These are phyloP conservation scores for Salarias fasciatus DNA, from an alignment of 2,797 vertebrate species.

Conservation along the genomic window DNA sequence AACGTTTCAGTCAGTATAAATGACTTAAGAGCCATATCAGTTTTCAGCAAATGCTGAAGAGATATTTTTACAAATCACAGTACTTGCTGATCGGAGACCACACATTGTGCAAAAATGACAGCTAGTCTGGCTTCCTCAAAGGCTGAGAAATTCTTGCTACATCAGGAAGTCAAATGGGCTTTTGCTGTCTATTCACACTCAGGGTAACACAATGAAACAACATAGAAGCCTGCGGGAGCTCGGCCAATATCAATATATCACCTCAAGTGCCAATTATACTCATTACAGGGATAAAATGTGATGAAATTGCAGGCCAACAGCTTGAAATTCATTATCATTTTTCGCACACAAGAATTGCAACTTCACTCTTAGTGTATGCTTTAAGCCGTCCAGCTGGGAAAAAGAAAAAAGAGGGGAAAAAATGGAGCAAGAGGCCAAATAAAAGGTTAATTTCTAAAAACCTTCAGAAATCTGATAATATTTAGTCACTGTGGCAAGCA, in stretches of 20 bases:
- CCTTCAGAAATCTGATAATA: constrained; percentile 20
- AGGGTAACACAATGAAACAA: constrained; percentile 60
- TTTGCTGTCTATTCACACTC: constrained; percentile 54
- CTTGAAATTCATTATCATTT: constrained; percentile 64
- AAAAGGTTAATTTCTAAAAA: constrained; percentile 15
- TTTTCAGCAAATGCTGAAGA: constrained; percentile 14
- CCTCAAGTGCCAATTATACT: constrained; percentile 74
- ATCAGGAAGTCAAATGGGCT: constrained; percentile 58
- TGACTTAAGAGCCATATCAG: constrained; percentile 1
- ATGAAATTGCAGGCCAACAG: constrained; percentile 67
- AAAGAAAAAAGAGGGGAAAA: constrained; percentile 19
- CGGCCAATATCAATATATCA: constrained; percentile 70
- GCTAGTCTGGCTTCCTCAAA: constrained; percentile 29
- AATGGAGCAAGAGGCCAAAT: constrained; percentile 33
- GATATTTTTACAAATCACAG: constrained; percentile 34
- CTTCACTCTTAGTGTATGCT: constrained; percentile 45
- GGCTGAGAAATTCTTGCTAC: constrained; percentile 43
- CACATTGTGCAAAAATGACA: constrained; percentile 47
- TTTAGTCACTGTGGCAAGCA: constrained; percentile 14
- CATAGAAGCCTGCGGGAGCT: constrained; percentile 57
- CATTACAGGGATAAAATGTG: constrained; percentile 73
- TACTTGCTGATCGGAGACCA: constrained; percentile 35
- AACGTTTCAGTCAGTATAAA: neutral
- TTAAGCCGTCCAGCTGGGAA: constrained; percentile 23
- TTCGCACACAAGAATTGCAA: constrained; percentile 61